phyloP scores from a whole-genome alignment of 2,888 invertebrate species.

The Psylliodes chrysocephalus region DNA sequence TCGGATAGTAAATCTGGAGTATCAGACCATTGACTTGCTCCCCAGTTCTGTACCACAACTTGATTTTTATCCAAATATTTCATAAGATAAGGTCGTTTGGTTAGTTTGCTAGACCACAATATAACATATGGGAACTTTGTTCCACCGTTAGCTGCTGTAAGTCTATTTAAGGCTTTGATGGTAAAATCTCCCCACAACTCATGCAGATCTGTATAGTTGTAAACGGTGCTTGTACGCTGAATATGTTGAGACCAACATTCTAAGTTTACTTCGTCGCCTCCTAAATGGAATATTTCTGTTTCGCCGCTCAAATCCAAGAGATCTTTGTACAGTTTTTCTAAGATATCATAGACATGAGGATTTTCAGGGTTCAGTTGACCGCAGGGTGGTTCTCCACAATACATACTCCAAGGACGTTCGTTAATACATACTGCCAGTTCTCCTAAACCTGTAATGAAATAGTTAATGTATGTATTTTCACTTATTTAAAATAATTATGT shows the following conservation, averaged over 20 bases:
- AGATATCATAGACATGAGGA: conserved; percentile 77
- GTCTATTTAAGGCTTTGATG: conserved; percentile 68
- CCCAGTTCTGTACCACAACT: conserved; percentile 82
- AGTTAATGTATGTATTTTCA: no score
- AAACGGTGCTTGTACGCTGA: conserved; percentile 52
- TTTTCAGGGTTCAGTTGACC: conserved; percentile 87
- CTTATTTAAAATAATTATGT: no score
- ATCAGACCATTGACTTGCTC: conserved; percentile 83
- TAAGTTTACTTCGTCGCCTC: conserved; percentile 85
- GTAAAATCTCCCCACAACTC: conserved; percentile 85
- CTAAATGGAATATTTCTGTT: conserved; percentile 83
- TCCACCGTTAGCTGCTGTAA: conserved; percentile 73
- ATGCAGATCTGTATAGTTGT: conserved; percentile 79
- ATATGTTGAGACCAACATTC: conserved; percentile 77
- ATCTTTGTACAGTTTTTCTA: conserved; percentile 81
- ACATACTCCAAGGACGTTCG: conserved; percentile 78
- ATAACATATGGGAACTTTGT: conserved; percentile 69
- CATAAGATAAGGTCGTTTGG: conserved; percentile 74
- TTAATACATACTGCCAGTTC: conserved; percentile 84
- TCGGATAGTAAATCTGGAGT: conserved; percentile 80
- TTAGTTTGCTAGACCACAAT: conserved; percentile 82
- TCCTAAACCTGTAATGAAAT: conserved; percentile 71
- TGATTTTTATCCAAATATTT: conserved; percentile 64
- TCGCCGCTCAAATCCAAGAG: conserved; percentile 78
- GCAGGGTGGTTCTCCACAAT: conserved; percentile 88